Evolutionary conservation across 2,113 vertebrate genomes (phyloP).

Genomic region (Brachyhypopomus occidentalis): DNA sequence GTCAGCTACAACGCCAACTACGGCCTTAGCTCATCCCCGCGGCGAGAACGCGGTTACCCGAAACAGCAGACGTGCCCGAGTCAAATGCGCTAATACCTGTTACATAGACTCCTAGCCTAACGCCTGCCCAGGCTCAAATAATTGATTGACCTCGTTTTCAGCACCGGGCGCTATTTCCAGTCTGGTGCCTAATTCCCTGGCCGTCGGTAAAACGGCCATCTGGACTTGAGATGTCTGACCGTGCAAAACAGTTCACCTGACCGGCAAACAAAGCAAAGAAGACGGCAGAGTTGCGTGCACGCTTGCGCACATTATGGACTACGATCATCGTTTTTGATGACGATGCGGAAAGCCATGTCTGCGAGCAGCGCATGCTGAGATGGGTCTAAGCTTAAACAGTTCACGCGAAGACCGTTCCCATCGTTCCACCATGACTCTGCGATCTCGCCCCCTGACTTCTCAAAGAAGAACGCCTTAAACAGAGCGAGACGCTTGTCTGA

Average conservation of each 20-base stretch:
- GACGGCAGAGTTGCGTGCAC: conserved; percentile 27
- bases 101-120: conserved; percentile 64
- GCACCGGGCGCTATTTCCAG: conserved; percentile 74
- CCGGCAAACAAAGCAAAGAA: conserved; percentile 49
- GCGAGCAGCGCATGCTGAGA: conserved; percentile 5
- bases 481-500: conserved; percentile 64
- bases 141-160: conserved; percentile 87
- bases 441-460: background rate
- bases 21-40: conserved; percentile 56
- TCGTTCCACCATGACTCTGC: background rate
- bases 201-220: conserved; percentile 74
- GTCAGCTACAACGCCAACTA: conserved; percentile 77
- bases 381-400: conserved; percentile 12
- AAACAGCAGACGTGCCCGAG: conserved; percentile 56
- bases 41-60: conserved; percentile 60
- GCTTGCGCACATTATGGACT: conserved; percentile 53
- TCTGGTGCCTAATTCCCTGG: conserved; percentile 77
- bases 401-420: conserved; percentile 2
- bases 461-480: background rate
- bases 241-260: conserved; percentile 61
- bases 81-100: conserved; percentile 74
- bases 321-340: conserved; percentile 45
- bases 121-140: conserved; percentile 72
- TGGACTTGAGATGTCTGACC: conserved; percentile 65
- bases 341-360: conserved; percentile 34